These are phyloP conservation scores for Bucco capensis DNA, from an alignment of 2,113 vertebrate genomes.

Conservation along the genomic window DNA sequence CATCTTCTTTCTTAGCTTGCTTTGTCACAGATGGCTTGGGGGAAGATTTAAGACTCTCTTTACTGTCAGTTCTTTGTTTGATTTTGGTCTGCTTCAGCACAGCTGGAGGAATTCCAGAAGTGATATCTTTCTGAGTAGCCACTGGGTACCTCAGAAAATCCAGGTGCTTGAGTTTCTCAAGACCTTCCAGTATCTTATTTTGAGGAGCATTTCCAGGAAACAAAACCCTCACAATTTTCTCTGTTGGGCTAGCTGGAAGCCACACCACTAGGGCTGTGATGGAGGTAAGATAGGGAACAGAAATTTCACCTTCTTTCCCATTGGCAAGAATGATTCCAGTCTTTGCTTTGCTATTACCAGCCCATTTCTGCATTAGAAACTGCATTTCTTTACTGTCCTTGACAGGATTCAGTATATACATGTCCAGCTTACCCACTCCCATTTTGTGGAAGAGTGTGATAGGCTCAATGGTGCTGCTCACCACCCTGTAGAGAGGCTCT, in stretches of 20 bases:
- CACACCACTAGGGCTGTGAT: constrained; percentile 96
- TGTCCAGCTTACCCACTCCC: constrained; percentile 94
- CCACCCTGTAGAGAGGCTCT: constrained; percentile 90
- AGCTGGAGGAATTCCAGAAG: constrained; percentile 80
- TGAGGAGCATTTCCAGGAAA: constrained; percentile 98
- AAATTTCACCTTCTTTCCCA: constrained; percentile 97
- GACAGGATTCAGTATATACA: constrained; percentile 95
- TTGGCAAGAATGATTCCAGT: constrained; percentile 90
- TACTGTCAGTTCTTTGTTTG: constrained; percentile 92
- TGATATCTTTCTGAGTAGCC: constrained; percentile 92
- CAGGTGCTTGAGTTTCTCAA: constrained; percentile 94
- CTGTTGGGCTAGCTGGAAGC: constrained; percentile 91
- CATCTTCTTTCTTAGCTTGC: constrained; percentile 82
- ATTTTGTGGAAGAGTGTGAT: constrained; percentile 97
- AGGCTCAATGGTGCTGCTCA: constrained; percentile 91
- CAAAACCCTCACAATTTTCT: constrained; percentile 95
- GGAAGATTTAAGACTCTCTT: constrained; percentile 92
- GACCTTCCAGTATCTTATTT: constrained; percentile 96
- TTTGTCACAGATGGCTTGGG: constrained; percentile 81
- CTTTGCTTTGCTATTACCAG: constrained; percentile 98
- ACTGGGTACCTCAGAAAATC: constrained; percentile 94
- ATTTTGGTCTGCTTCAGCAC: constrained; percentile 91
- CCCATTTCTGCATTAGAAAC: constrained; percentile 99
- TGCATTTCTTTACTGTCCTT: constrained; percentile 99
- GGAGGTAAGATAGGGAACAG: constrained; percentile 96